These are phyloP conservation scores for Bos taurus DNA, from an alignment of 2,113 vertebrate species.

Conservation along the genomic window ARS-UCD2.0 NC_037339.1:47353001-47353500, in stretches of 20 bases:
- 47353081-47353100: neutral
- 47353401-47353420: slow-evolving; percentile 52
- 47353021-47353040: neutral
- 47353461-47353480: slow-evolving; percentile 64
- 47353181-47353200: neutral
- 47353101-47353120: neutral
- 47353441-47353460: slow-evolving; percentile 52
- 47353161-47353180: neutral
- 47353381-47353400: slow-evolving; percentile 13
- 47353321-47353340: slow-evolving; percentile 21
- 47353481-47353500: slow-evolving; percentile 73
- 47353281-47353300: slow-evolving; percentile 37
- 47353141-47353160: neutral
- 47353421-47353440: slow-evolving; percentile 69
- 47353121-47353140: neutral
- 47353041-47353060: neutral
- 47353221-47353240: slow-evolving; percentile 5
- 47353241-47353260: neutral
- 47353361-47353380: neutral
- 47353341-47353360: neutral
- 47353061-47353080: neutral
- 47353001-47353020: neutral
- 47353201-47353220: neutral
- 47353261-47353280: slow-evolving; percentile 40
- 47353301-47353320: neutral